Evolutionary conservation across 2,113 vertebrate species (phyloP).

Genomic region (Corythoichthys intestinalis): DNA sequence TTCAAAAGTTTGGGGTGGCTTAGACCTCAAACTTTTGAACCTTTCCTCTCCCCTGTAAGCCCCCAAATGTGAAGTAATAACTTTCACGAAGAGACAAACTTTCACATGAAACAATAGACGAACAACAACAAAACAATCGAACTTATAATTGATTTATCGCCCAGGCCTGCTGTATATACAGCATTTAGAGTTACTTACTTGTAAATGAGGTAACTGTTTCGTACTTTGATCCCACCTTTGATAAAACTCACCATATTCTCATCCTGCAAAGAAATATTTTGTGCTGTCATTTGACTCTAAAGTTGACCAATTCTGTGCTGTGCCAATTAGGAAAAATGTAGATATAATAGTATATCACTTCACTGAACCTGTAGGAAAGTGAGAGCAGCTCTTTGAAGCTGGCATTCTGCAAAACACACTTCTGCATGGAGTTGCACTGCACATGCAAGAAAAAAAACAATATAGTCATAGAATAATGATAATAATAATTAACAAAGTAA

Average conservation of each 20-base stretch:
- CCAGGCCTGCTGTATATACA: not conserved
- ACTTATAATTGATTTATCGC: too few relatives aligned
- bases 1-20: too few relatives aligned
- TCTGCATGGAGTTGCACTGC: slow-evolving; percentile 80
- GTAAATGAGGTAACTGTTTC: slow-evolving; percentile 82
- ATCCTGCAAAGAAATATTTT: slow-evolving; percentile 59
- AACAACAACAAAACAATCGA: too few relatives aligned
- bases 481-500: too few relatives aligned
- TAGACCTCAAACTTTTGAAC: too few relatives aligned
- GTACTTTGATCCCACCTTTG: slow-evolving; percentile 82
- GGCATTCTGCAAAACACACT: slow-evolving; percentile 79
- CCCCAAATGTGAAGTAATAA: too few relatives aligned
- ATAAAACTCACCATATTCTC: slow-evolving; percentile 84
- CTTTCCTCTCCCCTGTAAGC: too few relatives aligned
- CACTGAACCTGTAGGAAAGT: slow-evolving; percentile 77
- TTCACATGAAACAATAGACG: too few relatives aligned
- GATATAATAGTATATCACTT: not conserved
- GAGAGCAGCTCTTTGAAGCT: slow-evolving; percentile 79
- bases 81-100: too few relatives aligned
- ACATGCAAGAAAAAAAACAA: slow-evolving; percentile 10
- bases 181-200: slow-evolving; percentile 65
- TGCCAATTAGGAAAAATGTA: not conserved
- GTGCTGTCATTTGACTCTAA: not conserved
- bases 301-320: not conserved
- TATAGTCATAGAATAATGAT: not conserved